Evolutionary conservation across 2,797 vertebrate species (phyloP), one percentile per base, ranked within the genome.

Genomic region (Urosaurus nigricauda): DNA sequence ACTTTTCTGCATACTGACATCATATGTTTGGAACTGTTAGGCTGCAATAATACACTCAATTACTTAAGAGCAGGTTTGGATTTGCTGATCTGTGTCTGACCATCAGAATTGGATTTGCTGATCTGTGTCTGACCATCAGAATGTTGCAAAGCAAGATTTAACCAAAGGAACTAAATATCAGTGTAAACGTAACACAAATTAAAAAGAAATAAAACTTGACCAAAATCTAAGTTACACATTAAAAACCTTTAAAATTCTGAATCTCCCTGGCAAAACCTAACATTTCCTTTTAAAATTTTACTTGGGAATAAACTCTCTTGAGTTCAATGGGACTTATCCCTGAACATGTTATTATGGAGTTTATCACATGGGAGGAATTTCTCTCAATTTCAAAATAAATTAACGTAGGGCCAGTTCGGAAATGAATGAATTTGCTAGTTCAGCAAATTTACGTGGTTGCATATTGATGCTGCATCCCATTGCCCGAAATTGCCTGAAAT

Each of bases 81-180:
- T 53, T 71, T 73, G 19, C 71, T 83, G 47, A 83, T 83, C 53
- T 84, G 82, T 53, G 51, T n/a, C n/a, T n/a, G n/a, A n/a, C n/a
- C n/a, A n/a, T n/a, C n/a, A n/a, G n/a, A n/a, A n/a, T 84, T 32
- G 51, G 82, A 53, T 56, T 73, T 73, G 9, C 71, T 83, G 51
- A 83, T 83, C 53, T 84, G 68, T 56, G 53, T 71, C 68, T 73
- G 53, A 29, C 26, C 83, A 73, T 24, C 47, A 73, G 83, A 84
- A 68, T 51, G 37, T 84, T 70, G 56, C 68, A 56, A 84, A 84
- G 17, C 47, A 84, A 84, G 51, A 53, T 26, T 84, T 84, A 73
- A 84, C 68, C 73, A 84, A 73, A 26, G 17, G 58, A 77, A 65
- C 11, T 47, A 47, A n/a, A 24, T 35, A 73, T 73, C 68, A 26